Evolutionary conservation across 2,888 invertebrate species (phyloP).

Genomic region (Scaptomyza polygonia): DNA sequence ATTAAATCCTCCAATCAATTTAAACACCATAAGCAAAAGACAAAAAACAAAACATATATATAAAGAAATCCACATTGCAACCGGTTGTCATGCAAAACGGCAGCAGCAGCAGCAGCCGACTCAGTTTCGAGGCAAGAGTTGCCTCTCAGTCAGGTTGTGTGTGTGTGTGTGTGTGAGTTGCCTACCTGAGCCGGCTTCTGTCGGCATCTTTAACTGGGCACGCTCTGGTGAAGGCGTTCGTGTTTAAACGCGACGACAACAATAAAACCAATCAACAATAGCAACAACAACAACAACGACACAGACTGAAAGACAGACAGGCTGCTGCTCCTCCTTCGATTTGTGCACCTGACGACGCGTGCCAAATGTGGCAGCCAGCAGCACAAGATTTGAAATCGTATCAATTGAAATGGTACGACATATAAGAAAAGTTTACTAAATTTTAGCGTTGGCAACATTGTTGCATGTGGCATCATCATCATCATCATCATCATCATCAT

Average conservation of each 20-base stretch:
- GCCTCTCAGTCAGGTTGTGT: neutral
- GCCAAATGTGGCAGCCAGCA: slow-evolving; percentile 74
- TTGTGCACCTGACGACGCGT: slow-evolving; percentile 75
- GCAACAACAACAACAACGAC: slow-evolving; percentile 36
- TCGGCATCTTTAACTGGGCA: slow-evolving; percentile 51
- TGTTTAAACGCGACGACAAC: slow-evolving; percentile 69
- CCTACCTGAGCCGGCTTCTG: slow-evolving; percentile 27
- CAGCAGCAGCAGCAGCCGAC: slow-evolving; percentile 18
- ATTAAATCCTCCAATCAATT: slow-evolving; percentile 81
- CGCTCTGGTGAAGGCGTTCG: slow-evolving; percentile 69
- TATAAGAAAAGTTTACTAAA: neutral
- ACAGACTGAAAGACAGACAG: slow-evolving; percentile 1
- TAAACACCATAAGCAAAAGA: slow-evolving; percentile 48
- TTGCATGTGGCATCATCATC: no score
- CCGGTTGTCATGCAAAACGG: slow-evolving; percentile 78
- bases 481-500: no score
- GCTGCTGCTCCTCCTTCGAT: neutral
- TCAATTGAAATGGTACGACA: neutral
- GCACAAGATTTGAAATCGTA: slow-evolving; percentile 16
- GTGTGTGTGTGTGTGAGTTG: slow-evolving; percentile 3
- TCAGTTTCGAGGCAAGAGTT: slow-evolving; percentile 23
- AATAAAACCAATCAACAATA: slow-evolving; percentile 70
- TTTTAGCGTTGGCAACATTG: slow-evolving; percentile 16
- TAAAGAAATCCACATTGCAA: slow-evolving; percentile 56
- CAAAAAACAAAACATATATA: slow-evolving; percentile 9